Evolutionary conservation across 1,140 invertebrate species (phyloP), one percentile per base, ranked within the genome.

Genomic region (Scylla paramamosain): DNA sequence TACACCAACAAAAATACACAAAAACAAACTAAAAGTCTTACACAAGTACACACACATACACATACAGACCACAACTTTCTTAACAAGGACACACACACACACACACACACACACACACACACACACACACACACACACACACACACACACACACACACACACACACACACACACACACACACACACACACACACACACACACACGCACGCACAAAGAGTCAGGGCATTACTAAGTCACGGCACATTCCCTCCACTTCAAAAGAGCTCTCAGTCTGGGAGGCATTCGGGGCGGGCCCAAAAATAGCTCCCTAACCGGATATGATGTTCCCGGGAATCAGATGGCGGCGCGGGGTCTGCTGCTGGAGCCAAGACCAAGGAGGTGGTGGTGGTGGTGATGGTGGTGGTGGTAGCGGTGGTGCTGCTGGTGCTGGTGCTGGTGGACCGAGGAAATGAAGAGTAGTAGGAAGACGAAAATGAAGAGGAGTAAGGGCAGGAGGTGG

Each of bases 81-180:
- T 10, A n/a, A n/a, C n/a, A n/a, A n/a, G n/a, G n/a, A n/a, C n/a
- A n/a, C n/a, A n/a, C n/a, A n/a, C n/a, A n/a, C n/a, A n/a, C n/a
- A n/a, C n/a, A n/a, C n/a, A n/a, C n/a, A n/a, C n/a, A n/a, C n/a
- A n/a, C n/a, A n/a, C n/a, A n/a, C n/a, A n/a, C n/a, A n/a, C n/a
- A n/a, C n/a, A n/a, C n/a, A n/a, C n/a, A n/a, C n/a, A n/a, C 3
- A 83, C 77, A 83, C 77, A 83, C 77, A 83, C 77, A 83, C 77
- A 83, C 77, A 83, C 7, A 83, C 67, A 83, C 77, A 83, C 77
- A 86, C 83, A 86, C 83, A 86, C 83, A 86, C 83, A 86, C 83
- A 86, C 83, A 86, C n/a, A 86, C 83, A 86, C 83, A 86, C 83
- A 86, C 83, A 86, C 83, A 86, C 83, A 86, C 83, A 86, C 83